Conservation (phyloP, 2,888 invertebrate species). For the Rhagonycha lutea region DNA sequence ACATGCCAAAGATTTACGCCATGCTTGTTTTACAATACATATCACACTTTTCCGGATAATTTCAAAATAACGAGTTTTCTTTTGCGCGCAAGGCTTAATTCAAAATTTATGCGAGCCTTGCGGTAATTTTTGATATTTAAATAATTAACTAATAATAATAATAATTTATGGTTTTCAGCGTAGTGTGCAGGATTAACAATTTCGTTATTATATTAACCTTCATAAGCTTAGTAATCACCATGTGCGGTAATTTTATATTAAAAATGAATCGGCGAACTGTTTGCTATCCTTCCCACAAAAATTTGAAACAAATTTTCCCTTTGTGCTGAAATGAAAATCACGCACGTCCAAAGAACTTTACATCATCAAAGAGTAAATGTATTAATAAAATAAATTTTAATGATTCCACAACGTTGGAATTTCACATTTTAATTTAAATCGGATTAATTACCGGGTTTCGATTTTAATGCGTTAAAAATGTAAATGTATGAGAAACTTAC, state of each 20-base stretch:
- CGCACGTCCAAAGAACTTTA: neutral
- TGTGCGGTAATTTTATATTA: neutral
- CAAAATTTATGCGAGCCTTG: neutral
- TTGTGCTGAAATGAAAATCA: neutral
- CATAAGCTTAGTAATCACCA: neutral
- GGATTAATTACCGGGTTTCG: no score
- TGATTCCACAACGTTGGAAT: no score
- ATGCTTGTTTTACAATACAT: neutral
- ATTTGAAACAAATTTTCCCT: neutral
- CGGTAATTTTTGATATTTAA: neutral
- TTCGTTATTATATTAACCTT: neutral
- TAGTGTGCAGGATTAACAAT: neutral
- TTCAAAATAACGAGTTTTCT: neutral
- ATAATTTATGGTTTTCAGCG: neutral
- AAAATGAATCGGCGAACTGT: neutral
- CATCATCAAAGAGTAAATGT: no score
- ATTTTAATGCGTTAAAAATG: neutral
- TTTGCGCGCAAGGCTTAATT: neutral
- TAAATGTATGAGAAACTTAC: conserved; percentile 70
- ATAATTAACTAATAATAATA: neutral
- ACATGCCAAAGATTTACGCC: conserved; percentile 3
- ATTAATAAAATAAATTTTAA: no score
- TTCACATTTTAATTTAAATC: no score
- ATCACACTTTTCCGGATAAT: neutral
- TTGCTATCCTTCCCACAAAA: neutral